A percentile compares a stretch with the other conserved stretches of the same genome.
Conservation (phyloP, 2,113 vertebrate genomes). For the Pterocles gutturalis region DNA sequence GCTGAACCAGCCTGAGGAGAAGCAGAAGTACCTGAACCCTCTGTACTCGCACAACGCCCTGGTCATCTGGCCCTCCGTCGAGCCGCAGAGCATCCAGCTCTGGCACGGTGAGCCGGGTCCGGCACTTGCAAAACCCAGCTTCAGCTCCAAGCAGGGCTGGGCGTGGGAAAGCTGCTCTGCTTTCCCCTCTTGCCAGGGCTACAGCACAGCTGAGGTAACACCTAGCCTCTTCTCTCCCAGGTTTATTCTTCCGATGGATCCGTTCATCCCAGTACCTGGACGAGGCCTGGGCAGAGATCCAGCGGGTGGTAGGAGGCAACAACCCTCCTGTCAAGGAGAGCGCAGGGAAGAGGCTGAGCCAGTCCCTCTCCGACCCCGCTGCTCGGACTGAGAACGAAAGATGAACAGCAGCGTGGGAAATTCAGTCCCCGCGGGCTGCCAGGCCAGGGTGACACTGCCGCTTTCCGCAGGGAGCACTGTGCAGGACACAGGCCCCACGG, state of each 20-base stretch:
- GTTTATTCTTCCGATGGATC: conserved; percentile 86
- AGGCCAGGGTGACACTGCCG: not conserved
- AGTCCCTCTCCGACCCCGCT: rapidly evolving
- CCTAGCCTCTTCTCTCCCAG: conserved; percentile 32
- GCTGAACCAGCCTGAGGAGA: conserved; percentile 72
- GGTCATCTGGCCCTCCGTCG: conserved; percentile 88
- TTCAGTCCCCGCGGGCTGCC: rapidly evolving
- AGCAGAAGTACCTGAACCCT: conserved; percentile 75
- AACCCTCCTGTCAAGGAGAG: rapidly evolving
- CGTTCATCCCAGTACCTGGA: conserved; percentile 74
- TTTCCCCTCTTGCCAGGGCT: too few relatives aligned
- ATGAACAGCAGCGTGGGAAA: rapidly evolving
- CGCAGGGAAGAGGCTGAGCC: not conserved
- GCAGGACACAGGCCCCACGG: not conserved
- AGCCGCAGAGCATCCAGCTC: conserved; percentile 87
- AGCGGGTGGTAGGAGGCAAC: conserved; percentile 56
- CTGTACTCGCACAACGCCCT: conserved; percentile 79
- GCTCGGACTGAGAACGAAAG: rapidly evolving
- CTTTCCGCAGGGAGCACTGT: not conserved
- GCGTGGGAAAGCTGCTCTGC: not conserved
- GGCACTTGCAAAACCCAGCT: too few relatives aligned
- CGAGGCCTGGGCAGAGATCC: conserved; percentile 80
- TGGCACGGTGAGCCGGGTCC: conserved; percentile 80
- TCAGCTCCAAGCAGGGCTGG: not conserved
- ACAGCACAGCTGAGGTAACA: rapidly evolving